Conservation (phyloP, 1,140 invertebrate species). For the Drosophila kanapiae region DNA sequence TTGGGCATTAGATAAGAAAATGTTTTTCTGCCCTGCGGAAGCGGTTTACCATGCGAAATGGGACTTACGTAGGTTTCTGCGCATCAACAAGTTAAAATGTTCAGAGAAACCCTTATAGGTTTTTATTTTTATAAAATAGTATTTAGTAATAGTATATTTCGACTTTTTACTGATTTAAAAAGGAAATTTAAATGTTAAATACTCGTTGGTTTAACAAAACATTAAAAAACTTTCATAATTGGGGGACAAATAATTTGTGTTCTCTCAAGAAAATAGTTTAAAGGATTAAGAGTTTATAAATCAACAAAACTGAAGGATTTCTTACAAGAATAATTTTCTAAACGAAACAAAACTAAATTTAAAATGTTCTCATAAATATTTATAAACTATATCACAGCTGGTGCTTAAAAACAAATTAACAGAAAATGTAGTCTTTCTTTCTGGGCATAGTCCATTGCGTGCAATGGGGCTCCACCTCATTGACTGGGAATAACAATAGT, state of each 20-base stretch:
- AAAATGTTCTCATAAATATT: background rate
- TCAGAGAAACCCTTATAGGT: background rate
- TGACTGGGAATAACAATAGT: background rate
- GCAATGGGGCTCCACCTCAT: background rate
- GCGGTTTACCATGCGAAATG: background rate
- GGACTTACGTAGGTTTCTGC: slow-evolving; percentile 6
- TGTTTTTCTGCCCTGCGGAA: background rate
- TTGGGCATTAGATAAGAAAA: slow-evolving; percentile 41
- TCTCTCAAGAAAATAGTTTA: too few species aligned
- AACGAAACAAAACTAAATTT: background rate
- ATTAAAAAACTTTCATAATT: too few species aligned
- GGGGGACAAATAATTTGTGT: too few species aligned
- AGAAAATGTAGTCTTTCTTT: background rate
- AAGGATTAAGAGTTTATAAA: too few species aligned
- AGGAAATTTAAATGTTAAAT: too few species aligned
- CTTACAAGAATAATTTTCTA: too few species aligned
- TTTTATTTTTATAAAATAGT: background rate
- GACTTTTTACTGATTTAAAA: too few species aligned
- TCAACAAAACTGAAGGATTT: too few species aligned
- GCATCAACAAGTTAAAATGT: slow-evolving; percentile 5
- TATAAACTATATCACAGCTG: background rate
- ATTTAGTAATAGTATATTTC: too few species aligned
- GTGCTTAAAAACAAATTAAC: background rate
- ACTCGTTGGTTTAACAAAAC: too few species aligned
- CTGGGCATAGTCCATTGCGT: background rate